Evolutionary conservation across 1,140 invertebrate genomes (phyloP).

Genomic region (Meloidogyne hapla): DNA sequence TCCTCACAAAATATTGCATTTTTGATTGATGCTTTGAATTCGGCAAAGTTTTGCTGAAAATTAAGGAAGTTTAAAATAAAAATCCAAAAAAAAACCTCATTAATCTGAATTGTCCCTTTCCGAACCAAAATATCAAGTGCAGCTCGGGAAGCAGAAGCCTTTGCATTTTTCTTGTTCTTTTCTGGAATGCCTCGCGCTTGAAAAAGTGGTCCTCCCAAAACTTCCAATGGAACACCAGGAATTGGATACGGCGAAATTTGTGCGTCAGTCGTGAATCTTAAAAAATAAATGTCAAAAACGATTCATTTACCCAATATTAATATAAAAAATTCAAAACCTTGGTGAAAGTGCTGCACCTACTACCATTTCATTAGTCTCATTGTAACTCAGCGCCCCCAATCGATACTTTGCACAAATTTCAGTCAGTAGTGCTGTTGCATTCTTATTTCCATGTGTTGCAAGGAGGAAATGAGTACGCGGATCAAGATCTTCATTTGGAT

Average conservation of each 20-base stretch:
- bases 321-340: neutral
- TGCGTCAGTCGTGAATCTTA: neutral
- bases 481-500: slow-evolving; percentile 16
- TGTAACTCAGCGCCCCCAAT: neutral
- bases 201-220: neutral
- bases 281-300: neutral
- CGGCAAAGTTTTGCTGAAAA: neutral
- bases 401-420: slow-evolving; percentile 1
- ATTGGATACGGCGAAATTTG: neutral
- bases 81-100: neutral
- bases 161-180: neutral
- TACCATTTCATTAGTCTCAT: neutral
- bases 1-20: neutral
- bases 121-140: neutral
- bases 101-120: neutral
- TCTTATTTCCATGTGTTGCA: neutral
- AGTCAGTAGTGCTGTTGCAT: neutral
- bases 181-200: neutral
- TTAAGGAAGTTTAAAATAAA: neutral
- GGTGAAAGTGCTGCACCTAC: neutral
- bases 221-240: neutral
- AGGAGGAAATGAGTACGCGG: slow-evolving; percentile 17
- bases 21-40: neutral
- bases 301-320: too few relatives aligned
- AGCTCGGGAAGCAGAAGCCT: neutral